These are phyloP conservation scores for Pseudorasbora parva DNA, from an alignment of 2,113 vertebrate genomes.

Conservation along the genomic window DNA sequence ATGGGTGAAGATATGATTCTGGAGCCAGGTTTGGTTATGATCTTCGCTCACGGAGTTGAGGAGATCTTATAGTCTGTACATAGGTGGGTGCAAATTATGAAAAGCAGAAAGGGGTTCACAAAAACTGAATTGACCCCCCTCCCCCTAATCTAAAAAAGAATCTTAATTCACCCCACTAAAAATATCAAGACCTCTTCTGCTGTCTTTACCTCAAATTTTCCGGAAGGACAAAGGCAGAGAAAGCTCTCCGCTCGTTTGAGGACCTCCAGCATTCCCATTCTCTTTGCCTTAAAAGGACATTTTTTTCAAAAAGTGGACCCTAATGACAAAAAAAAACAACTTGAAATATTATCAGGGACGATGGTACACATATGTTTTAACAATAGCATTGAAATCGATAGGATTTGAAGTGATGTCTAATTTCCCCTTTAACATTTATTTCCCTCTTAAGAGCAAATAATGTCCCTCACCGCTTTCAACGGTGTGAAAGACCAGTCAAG, in stretches of 20 bases:
- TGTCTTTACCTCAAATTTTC: conserved; percentile 57
- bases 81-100: not conserved
- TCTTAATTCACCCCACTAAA: conserved; percentile 56
- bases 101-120: conserved; percentile 23
- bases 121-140: not conserved
- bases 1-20: conserved; percentile 99
- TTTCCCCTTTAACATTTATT: conserved; percentile 47
- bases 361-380: conserved; percentile 24
- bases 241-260: conserved; percentile 1
- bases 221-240: not conserved
- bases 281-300: conserved; percentile 77
- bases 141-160: conserved; percentile 18
- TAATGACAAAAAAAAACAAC: conserved; percentile 51
- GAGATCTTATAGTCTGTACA: conserved; percentile 82
- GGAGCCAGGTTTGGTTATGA: conserved; percentile 96
- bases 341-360: conserved; percentile 45
- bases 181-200: conserved; percentile 21
- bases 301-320: conserved; percentile 57
- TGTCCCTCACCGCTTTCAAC: conserved; percentile 25
- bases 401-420: conserved; percentile 43
- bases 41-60: conserved; percentile 95
- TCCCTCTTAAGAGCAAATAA: conserved; percentile 17
- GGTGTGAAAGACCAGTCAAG: conserved; percentile 30
- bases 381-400: conserved; percentile 34
- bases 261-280: conserved; percentile 38